Evolutionary conservation across 2,113 vertebrate genomes (phyloP).

Genomic region (Cryptomyrus ogoouensis): DNA sequence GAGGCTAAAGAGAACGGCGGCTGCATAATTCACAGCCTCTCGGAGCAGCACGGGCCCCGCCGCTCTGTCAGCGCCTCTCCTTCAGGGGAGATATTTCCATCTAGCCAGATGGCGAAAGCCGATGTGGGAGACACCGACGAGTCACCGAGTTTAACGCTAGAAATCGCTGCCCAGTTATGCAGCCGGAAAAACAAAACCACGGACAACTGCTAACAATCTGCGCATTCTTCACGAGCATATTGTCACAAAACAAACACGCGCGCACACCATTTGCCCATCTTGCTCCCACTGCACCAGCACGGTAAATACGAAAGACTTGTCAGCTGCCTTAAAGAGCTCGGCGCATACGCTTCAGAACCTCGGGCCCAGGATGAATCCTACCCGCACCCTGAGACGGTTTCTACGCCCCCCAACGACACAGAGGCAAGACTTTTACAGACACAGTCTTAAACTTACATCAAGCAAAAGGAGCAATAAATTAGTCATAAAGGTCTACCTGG

Average conservation of each 20-base stretch:
- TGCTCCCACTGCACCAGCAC: neutral
- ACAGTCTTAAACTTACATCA: neutral
- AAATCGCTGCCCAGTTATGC: constrained; percentile 11
- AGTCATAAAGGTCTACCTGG: neutral
- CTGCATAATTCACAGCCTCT: constrained; percentile 10
- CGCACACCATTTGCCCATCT: neutral
- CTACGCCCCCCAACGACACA: neutral
- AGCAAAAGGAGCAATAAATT: neutral
- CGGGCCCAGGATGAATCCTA: neutral
- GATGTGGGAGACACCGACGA: neutral
- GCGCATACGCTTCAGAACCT: neutral
- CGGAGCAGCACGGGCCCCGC: neutral
- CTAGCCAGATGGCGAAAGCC: neutral
- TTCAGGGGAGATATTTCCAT: constrained; percentile 5
- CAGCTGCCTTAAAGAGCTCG: neutral
- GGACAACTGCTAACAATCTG: neutral
- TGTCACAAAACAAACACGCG: neutral
- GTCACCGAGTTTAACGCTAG: neutral
- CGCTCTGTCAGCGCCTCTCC: neutral
- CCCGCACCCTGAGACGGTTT: neutral
- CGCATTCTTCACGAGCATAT: neutral
- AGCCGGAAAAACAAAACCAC: neutral
- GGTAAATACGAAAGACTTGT: neutral
- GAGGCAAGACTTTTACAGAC: neutral
- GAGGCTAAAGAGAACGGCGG: neutral